A percentile compares a stretch with the other conserved stretches of the same genome.
phyloP scores from a whole-genome alignment of 2,113 vertebrate species.

The Apeltes quadracus region DNA sequence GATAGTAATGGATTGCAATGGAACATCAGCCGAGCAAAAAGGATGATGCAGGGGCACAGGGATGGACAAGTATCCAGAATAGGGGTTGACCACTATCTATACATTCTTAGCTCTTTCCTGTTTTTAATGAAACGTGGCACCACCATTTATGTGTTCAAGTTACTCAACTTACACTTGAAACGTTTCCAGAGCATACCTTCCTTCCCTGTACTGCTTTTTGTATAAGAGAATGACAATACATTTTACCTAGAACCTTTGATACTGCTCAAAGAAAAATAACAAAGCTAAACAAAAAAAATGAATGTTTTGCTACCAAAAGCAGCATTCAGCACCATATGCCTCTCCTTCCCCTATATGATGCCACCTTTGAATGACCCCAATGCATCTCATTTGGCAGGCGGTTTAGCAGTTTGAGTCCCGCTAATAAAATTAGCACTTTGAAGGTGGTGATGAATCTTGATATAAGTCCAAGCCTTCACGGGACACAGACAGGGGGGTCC shows the following conservation, averaged over 20 bases:
- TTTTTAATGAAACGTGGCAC: background rate
- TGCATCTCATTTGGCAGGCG: constrained; percentile 14
- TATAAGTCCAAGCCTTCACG: constrained; percentile 16
- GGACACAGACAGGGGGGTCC: background rate
- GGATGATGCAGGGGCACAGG: background rate
- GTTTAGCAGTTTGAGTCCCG: constrained; percentile 39
- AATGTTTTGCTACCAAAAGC: background rate
- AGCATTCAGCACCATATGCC: background rate
- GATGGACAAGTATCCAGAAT: background rate
- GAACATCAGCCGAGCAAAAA: background rate
- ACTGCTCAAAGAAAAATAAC: background rate
- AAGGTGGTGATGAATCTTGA: constrained; percentile 24
- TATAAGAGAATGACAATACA: background rate
- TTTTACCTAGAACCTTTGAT: background rate
- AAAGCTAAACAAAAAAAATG: background rate
- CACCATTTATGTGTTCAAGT: background rate
- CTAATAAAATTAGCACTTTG: constrained; percentile 31
- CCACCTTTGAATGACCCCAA: constrained; percentile 4
- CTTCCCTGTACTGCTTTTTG: background rate
- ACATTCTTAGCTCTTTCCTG: background rate
- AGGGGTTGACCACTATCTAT: background rate
- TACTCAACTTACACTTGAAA: background rate
- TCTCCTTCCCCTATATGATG: background rate
- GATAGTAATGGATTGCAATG: constrained; percentile 18
- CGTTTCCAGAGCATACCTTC: background rate